These are phyloP conservation scores for Cataglyphis cursor DNA, from an alignment of 2,888 invertebrate genomes.

Conservation along the genomic window DNA sequence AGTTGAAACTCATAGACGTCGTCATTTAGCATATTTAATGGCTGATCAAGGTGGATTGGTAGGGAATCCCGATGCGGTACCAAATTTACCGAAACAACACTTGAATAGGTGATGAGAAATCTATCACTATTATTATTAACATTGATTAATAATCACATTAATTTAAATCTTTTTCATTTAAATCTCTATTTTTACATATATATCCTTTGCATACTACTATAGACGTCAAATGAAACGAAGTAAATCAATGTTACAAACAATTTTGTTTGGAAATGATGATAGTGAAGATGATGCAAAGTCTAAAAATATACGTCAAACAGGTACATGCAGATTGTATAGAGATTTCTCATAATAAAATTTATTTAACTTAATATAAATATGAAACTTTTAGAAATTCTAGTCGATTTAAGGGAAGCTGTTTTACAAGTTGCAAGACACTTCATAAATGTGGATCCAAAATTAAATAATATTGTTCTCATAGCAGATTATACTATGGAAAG, in stretches of 20 bases:
- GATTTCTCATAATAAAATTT: slow-evolving; percentile 22
- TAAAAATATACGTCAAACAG: slow-evolving; percentile 98
- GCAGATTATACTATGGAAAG: slow-evolving; percentile 99
- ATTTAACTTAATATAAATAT: slow-evolving; percentile 6
- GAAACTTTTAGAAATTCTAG: slow-evolving; percentile 92
- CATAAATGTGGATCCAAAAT: slow-evolving; percentile 96
- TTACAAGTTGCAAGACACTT: slow-evolving; percentile 97
- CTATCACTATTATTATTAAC: slow-evolving; percentile 43
- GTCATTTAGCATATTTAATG: slow-evolving; percentile 98
- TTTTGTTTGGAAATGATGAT: slow-evolving; percentile 94
- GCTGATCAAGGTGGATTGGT: slow-evolving; percentile 98
- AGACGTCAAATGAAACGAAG: slow-evolving; percentile 96
- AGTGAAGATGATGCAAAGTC: slow-evolving; percentile 95
- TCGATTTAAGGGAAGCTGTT: slow-evolving; percentile 98
- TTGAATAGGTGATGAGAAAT: slow-evolving; percentile 88
- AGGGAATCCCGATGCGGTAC: slow-evolving; percentile 95
- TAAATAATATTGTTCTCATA: slow-evolving; percentile 93
- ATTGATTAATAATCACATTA: slow-evolving; percentile 27
- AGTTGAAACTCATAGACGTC: slow-evolving; percentile 95
- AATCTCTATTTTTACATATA: slow-evolving; percentile 37
- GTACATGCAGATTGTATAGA: slow-evolving; percentile 75
- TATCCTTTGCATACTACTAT: slow-evolving; percentile 57
- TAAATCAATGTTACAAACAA: slow-evolving; percentile 95
- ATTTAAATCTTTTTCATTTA: background rate
- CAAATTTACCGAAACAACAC: slow-evolving; percentile 98